Percentiles rank a stretch among this genome's conserved stretches.
Conservation (phyloP, 2,113 vertebrate genomes). For the Seriola aureovittata region DNA sequence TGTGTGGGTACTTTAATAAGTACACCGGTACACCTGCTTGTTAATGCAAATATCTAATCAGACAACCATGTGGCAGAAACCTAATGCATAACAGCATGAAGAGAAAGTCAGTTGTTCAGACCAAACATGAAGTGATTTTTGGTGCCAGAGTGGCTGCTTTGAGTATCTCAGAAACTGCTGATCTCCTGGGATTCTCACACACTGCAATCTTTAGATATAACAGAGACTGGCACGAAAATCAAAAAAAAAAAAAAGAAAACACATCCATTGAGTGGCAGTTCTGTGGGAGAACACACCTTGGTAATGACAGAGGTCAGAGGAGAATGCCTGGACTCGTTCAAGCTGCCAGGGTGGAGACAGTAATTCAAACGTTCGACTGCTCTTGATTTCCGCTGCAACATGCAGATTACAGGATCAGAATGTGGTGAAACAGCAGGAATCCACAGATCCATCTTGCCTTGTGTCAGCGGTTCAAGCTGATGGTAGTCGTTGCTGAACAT, state of each 20-base stretch:
- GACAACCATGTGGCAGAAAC: not conserved
- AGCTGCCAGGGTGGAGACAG: not conserved
- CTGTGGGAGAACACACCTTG: not conserved
- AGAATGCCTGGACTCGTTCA: not conserved
- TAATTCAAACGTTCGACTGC: not conserved
- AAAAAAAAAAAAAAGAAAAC: not conserved
- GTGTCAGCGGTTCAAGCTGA: not conserved
- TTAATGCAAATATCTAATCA: too few relatives aligned
- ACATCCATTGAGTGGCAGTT: not conserved
- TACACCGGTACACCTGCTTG: too few relatives aligned
- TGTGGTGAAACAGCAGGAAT: not conserved
- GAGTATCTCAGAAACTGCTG: not conserved
- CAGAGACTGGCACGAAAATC: not conserved
- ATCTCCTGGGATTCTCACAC: constrained; percentile 1
- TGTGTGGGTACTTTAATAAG: too few relatives aligned
- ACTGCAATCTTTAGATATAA: not conserved
- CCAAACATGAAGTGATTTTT: not conserved
- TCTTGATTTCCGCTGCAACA: not conserved
- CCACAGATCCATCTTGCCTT: not conserved
- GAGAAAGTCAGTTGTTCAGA: not conserved
- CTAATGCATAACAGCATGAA: not conserved
- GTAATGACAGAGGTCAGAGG: not conserved
- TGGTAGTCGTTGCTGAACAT: not conserved
- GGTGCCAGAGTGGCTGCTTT: not conserved
- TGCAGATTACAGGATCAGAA: not conserved